These are phyloP conservation scores for Amitus sp. DNA, from an alignment of 2,888 invertebrate species.

Conservation along the genomic window DNA sequence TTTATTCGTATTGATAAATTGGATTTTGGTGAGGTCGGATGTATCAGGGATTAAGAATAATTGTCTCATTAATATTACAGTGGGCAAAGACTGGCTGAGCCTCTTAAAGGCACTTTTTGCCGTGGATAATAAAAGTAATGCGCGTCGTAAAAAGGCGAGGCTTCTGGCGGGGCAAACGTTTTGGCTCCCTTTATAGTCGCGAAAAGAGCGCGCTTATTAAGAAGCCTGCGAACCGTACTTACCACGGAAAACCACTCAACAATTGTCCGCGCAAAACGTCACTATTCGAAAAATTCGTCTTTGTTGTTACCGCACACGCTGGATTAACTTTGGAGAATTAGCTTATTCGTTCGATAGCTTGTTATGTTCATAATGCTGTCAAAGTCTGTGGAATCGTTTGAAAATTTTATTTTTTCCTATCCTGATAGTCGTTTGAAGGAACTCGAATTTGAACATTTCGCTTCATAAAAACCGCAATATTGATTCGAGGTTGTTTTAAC, in stretches of 20 bases:
- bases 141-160: conserved; percentile 47
- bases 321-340: too few relatives aligned
- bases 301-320: too few relatives aligned
- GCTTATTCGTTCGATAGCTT: too few relatives aligned
- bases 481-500: too few relatives aligned
- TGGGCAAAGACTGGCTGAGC: conserved; percentile 18
- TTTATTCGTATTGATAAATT: neutral
- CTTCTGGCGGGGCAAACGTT: conserved; percentile 43
- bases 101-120: conserved; percentile 39
- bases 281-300: too few relatives aligned
- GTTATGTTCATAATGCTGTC: too few relatives aligned
- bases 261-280: too few relatives aligned
- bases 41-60: conserved; percentile 36
- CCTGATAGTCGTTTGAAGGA: too few relatives aligned
- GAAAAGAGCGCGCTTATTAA: conserved; percentile 42
- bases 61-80: conserved; percentile 44
- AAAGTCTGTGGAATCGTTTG: too few relatives aligned
- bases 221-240: conserved; percentile 25
- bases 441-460: too few relatives aligned
- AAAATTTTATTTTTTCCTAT: too few relatives aligned
- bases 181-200: conserved; percentile 44
- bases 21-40: neutral
- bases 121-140: conserved; percentile 53
- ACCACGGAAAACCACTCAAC: neutral
- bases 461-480: too few relatives aligned